Evolutionary conservation across 2,113 vertebrate genomes (phyloP), one percentile per base, ranked within the genome.

Genomic region (Lethenteron camtschaticum): DNA sequence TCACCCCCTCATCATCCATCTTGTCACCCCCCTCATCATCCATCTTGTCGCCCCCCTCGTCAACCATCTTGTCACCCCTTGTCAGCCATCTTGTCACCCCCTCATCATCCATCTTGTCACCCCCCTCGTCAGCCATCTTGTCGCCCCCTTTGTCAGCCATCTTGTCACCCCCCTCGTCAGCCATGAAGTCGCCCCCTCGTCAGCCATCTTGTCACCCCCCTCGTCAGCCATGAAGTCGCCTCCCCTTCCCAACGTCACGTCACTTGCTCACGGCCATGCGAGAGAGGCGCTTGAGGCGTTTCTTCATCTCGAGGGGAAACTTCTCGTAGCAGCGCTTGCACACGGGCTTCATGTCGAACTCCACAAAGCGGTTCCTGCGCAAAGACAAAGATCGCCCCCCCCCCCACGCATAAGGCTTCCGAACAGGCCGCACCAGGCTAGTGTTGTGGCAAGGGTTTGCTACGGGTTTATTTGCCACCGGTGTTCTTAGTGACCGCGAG

Each of bases 281-380:
- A 10, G 24, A 56, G 57, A 71, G 55, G 9, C 68, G 63, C 68
- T 69, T 72, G 16, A 72, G 71, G 14, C 71, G 56, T 12, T 72
- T 72, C 71, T 72, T 72, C 56, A 72, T 66, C 12, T 72, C 71
- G 57, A 72, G 55, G 12, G 71, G 71, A 57, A 72, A 72, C 57
- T 55, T 72, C 71, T 72, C 56, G 9, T 72, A 72, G 18, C 71
- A 72, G 56, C n/a, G 14, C 13, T 72, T 72, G 12, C 71, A 72
- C 12, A 70, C 56, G 2, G 68, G 71, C 71, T 72, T 72, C 71
- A 72, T 72, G 12, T 72, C 71, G 8, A 72, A 72, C 56, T 72
- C 71, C 71, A 72, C 71, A 72, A 72, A 72, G 56, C 59, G 57
- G 57, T 69, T 72, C 71, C 71, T 72, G 63, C 10, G 20, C 57